A percentile compares a stretch with the other conserved stretches of the same genome.
phyloP scores from a whole-genome alignment of 2,888 invertebrate species.

The Erynnis tages region DNA sequence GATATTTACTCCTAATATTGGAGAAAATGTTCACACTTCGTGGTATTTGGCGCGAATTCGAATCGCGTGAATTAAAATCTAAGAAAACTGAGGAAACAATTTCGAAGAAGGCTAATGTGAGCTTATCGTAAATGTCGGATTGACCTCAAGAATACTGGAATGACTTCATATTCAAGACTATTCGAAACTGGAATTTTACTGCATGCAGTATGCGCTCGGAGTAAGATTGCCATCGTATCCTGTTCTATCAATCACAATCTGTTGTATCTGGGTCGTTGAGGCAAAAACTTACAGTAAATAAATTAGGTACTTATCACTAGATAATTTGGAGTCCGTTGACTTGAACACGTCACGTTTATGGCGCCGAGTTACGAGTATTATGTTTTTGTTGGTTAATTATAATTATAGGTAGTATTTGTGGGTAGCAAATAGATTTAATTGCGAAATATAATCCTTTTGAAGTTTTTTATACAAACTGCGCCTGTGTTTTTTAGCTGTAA shows the following conservation, averaged over 20 bases:
- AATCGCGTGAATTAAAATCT: neutral
- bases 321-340: constrained; percentile 54
- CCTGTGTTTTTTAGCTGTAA: neutral
- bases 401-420: constrained; percentile 24
- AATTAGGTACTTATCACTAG: constrained; percentile 39
- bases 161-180: constrained; percentile 8
- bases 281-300: constrained; percentile 39
- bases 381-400: constrained; percentile 31
- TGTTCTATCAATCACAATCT: constrained; percentile 48
- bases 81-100: neutral
- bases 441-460: neutral
- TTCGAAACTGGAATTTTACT: constrained; percentile 17
- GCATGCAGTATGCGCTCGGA: constrained; percentile 33
- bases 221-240: constrained; percentile 37
- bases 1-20: too few relatives aligned
- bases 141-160: neutral
- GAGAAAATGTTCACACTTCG: neutral
- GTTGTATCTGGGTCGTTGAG: constrained; percentile 45
- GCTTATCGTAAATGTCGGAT: too few relatives aligned
- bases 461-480: neutral
- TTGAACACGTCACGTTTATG: constrained; percentile 38
- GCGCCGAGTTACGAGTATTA: constrained; percentile 31
- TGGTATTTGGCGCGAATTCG: neutral
- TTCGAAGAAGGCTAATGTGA: neutral
- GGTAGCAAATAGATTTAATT: constrained; percentile 15